A percentile compares a stretch with the other conserved stretches of the same genome.
phyloP scores from a whole-genome alignment of 2,113 vertebrate genomes.

The Clinocottus analis region DNA sequence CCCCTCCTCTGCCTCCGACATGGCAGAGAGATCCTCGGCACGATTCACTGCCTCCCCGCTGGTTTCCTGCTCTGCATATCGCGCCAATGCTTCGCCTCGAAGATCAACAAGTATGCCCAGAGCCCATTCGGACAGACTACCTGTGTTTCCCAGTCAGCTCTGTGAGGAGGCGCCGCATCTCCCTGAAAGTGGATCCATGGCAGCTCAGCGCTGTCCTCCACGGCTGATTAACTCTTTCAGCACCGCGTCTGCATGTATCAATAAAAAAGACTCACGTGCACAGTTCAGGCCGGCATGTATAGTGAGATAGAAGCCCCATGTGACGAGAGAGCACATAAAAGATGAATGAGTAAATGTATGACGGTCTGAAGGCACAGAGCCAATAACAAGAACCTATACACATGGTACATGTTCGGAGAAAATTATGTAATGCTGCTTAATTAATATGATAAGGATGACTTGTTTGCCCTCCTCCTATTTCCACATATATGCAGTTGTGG shows the following conservation, averaged over 20 bases:
- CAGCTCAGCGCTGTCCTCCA: constrained; percentile 72
- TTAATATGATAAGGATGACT: not conserved
- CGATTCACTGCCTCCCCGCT: constrained; percentile 34
- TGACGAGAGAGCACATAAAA: not conserved
- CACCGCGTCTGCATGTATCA: constrained; percentile 26
- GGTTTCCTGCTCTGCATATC: constrained; percentile 42
- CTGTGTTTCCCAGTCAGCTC: constrained; percentile 68
- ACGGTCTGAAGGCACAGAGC: constrained; percentile 1
- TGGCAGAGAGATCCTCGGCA: constrained; percentile 60
- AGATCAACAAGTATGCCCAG: constrained; percentile 90
- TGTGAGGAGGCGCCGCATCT: constrained; percentile 64
- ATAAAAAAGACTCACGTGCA: not conserved
- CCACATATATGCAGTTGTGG: not conserved
- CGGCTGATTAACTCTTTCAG: constrained; percentile 79
- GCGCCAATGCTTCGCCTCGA: constrained; percentile 14
- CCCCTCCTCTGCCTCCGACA: constrained; percentile 75
- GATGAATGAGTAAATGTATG: not conserved
- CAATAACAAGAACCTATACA: constrained; percentile 1
- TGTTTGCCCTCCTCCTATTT: not conserved
- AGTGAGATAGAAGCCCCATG: not conserved
- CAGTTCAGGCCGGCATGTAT: not conserved
- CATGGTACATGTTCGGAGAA: not conserved
- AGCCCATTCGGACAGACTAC: constrained; percentile 68
- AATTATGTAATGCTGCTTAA: not conserved
- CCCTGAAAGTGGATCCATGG: constrained; percentile 74